Percentiles rank a stretch among this genome's conserved stretches.
phyloP scores from a whole-genome alignment of 2,113 vertebrate species.

The Maccullochella peelii region DNA sequence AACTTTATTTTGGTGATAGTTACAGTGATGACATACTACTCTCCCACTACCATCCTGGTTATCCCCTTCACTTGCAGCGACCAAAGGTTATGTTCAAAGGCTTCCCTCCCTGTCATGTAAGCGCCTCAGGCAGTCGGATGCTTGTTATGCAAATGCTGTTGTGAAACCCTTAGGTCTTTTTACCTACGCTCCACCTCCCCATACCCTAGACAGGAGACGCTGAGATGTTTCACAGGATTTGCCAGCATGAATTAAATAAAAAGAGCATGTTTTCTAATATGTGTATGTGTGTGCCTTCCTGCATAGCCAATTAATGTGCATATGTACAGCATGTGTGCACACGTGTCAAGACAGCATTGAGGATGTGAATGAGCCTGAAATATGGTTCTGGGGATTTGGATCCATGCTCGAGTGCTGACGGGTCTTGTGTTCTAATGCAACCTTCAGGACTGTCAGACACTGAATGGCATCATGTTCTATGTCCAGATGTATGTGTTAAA shows the following conservation, averaged over 20 bases:
- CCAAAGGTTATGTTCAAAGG: slow-evolving; percentile 35
- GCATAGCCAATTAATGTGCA: neutral
- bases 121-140: slow-evolving; percentile 23
- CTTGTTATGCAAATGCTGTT: slow-evolving; percentile 56
- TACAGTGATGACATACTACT: neutral
- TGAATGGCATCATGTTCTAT: slow-evolving; percentile 18
- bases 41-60: neutral
- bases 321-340: neutral
- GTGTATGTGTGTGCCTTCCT: neutral
- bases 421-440: slow-evolving; percentile 29
- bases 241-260: slow-evolving; percentile 37
- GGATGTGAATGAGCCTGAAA: slow-evolving; percentile 7
- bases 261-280: neutral
- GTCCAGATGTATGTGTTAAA: slow-evolving; percentile 32
- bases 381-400: slow-evolving; percentile 13
- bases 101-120: slow-evolving; percentile 24
- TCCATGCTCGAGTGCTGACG: neutral
- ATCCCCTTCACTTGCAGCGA: neutral
- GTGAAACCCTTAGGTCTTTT: slow-evolving; percentile 42
- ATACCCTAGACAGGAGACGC: slow-evolving; percentile 17
- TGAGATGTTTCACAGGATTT: slow-evolving; percentile 34
- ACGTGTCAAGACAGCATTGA: neutral
- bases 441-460: slow-evolving; percentile 38
- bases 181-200: slow-evolving; percentile 15
- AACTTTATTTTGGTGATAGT: neutral